phyloP scores from a whole-genome alignment of 2,888 invertebrate genomes.

The Eupithecia subumbrata region DNA sequence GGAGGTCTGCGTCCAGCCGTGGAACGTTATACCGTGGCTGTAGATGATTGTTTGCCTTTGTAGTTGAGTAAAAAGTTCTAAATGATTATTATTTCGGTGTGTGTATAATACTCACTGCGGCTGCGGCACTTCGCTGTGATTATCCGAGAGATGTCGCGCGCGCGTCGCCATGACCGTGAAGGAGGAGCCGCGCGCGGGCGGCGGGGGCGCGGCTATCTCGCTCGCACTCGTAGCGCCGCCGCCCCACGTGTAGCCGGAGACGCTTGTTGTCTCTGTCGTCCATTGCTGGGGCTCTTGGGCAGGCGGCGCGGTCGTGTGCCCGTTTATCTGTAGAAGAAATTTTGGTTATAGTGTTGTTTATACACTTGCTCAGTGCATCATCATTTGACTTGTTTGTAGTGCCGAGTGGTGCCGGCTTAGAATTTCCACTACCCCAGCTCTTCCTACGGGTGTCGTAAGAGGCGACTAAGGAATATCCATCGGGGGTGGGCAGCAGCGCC shows the following conservation, averaged over 20 bases:
- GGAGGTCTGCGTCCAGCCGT: too few relatives aligned
- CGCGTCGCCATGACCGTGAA: conserved; percentile 91
- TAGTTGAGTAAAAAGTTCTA: not conserved
- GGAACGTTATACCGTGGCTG: too few relatives aligned
- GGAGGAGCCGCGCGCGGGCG: conserved; percentile 95
- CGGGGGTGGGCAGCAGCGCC: too few relatives aligned
- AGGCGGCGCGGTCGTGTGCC: not conserved
- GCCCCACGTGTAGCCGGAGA: conserved; percentile 26
- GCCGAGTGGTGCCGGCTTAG: too few relatives aligned
- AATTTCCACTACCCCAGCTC: too few relatives aligned
- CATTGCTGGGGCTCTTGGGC: conserved; percentile 23
- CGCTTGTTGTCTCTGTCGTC: not conserved
- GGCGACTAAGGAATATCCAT: too few relatives aligned
- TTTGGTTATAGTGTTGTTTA: not conserved
- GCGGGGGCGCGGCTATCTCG: conserved; percentile 84
- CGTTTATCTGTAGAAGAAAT: conserved; percentile 2
- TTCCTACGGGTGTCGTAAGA: too few relatives aligned
- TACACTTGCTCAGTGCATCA: not conserved
- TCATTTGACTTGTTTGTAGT: not conserved
- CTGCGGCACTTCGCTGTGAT: conserved; percentile 62
- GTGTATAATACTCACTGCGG: conserved; percentile 53
- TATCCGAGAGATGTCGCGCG: conserved; percentile 72
- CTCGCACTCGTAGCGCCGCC: conserved; percentile 1
- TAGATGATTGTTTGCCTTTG: too few relatives aligned
- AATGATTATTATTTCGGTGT: not conserved